phyloP scores from a whole-genome alignment of 2,113 vertebrate genomes.

The Prunella himalayana region DNA sequence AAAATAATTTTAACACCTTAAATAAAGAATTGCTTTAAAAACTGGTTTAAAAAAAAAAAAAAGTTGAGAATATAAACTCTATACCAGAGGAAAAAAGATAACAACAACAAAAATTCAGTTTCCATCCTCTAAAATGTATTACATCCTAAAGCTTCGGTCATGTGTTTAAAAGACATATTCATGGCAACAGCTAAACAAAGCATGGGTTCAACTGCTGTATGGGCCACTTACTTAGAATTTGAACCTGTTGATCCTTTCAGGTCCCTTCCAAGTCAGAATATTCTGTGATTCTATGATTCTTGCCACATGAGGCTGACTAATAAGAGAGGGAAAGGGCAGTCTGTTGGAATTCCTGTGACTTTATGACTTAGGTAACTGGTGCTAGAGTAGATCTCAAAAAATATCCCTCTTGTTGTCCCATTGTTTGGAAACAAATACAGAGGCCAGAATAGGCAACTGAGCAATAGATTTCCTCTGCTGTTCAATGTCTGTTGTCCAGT shows the following conservation, averaged over 20 bases:
- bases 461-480: background rate
- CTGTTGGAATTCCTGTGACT: background rate
- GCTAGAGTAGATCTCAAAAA: background rate
- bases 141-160: background rate
- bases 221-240: background rate
- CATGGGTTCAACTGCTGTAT: background rate
- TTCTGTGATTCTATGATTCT: background rate
- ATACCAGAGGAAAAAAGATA: background rate
- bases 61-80: background rate
- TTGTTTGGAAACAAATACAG: background rate
- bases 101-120: background rate
- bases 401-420: background rate
- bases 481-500: background rate
- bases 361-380: background rate
- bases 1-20: background rate
- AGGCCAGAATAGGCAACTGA: background rate
- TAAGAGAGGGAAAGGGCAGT: background rate
- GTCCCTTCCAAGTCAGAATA: background rate
- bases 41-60: too few species aligned
- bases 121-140: background rate
- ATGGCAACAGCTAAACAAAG: background rate
- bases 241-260: background rate
- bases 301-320: background rate
- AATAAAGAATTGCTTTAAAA: background rate
- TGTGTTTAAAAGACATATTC: background rate